phyloP scores from a whole-genome alignment of 2,113 vertebrate genomes.

The Pan troglodytes region NHGRI_mPanTro3-v2.1_pri NC_072404.2:122568001-122568500 shows the following conservation, averaged over 20 bases:
- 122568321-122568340: constrained; percentile 99
- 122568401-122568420: constrained; percentile 99
- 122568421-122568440: constrained; percentile 99
- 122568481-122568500: not conserved
- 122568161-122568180: constrained; percentile 1
- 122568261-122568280: not conserved
- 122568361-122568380: constrained; percentile 97
- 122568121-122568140: not conserved
- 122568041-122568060: not conserved
- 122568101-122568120: constrained; percentile 4
- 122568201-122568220: constrained; percentile 14
- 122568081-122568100: not conserved
- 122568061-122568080: not conserved
- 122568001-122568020: not conserved
- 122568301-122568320: constrained; percentile 98
- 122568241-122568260: not conserved
- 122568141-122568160: not conserved
- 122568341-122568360: constrained; percentile 98
- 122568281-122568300: constrained; percentile 94
- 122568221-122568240: not conserved
- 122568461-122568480: not conserved
- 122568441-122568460: constrained; percentile 43
- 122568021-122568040: not conserved
- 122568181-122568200: not conserved
- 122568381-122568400: constrained; percentile 98